Percentiles rank a stretch among this genome's conserved stretches.
Evolutionary conservation across 2,888 invertebrate species (phyloP).

Genomic region (Spatulosminthurus flaviceps): DNA sequence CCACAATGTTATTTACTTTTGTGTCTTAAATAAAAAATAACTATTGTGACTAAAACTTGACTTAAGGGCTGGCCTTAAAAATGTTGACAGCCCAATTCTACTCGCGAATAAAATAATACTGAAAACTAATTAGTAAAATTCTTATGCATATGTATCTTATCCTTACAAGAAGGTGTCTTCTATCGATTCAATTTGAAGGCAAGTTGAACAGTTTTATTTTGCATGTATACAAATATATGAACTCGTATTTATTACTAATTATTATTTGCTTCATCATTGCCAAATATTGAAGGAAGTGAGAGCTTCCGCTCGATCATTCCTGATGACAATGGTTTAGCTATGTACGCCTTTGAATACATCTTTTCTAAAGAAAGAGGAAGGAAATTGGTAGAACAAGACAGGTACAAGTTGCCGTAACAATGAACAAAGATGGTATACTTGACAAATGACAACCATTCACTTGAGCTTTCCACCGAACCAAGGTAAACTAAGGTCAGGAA

Average conservation of each 20-base stretch:
- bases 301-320: no score
- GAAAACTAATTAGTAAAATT: neutral
- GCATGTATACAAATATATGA: no score
- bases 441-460: constrained; percentile 29
- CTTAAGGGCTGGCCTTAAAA: constrained; percentile 9
- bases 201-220: no score
- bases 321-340: no score
- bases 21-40: neutral
- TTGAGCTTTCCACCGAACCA: constrained; percentile 3
- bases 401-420: no score
- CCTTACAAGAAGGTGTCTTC: neutral
- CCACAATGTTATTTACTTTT: neutral
- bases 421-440: constrained; percentile 6
- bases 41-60: neutral
- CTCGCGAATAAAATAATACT: constrained; percentile 1
- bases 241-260: no score
- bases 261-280: no score
- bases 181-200: neutral
- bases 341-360: no score
- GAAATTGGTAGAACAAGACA: neutral
- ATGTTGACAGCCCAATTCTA: neutral
- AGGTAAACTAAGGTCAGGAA: constrained; percentile 41
- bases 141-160: neutral
- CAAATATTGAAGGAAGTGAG: no score
- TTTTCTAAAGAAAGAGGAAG: neutral